Conservation (phyloP, 2,113 vertebrate species). For the Genyomyrus donnyi region DNA sequence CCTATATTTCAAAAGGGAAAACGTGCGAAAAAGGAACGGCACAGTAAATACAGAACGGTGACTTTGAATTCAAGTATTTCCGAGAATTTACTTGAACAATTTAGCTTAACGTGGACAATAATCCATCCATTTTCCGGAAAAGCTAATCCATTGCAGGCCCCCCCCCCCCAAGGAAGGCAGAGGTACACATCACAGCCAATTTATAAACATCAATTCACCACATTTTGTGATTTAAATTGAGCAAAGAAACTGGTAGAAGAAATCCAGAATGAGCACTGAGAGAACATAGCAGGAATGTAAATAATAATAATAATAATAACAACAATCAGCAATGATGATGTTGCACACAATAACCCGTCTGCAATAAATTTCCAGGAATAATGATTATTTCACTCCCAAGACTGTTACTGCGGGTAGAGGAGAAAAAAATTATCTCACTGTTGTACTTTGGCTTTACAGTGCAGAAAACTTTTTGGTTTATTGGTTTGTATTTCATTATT, state of each 20-base stretch:
- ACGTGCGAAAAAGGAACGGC: background rate
- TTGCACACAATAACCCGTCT: background rate
- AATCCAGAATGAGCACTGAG: background rate
- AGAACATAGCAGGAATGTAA: background rate
- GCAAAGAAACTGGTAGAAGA: background rate
- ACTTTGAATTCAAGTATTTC: background rate
- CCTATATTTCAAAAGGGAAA: background rate
- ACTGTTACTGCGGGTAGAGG: background rate
- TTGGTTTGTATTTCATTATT: background rate
- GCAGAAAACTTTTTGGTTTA: background rate
- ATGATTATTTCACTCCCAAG: background rate
- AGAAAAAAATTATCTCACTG: background rate
- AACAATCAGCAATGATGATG: background rate
- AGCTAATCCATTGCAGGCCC: background rate
- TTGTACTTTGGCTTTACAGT: background rate
- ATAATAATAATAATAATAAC: background rate
- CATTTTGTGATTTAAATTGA: background rate
- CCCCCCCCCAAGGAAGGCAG: background rate
- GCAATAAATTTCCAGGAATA: background rate
- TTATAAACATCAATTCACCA: background rate
- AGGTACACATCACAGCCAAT: background rate
- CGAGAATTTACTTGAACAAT: background rate
- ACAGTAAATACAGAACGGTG: background rate
- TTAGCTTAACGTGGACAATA: background rate
- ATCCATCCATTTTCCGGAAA: background rate